Evolutionary conservation across 2,113 vertebrate genomes (phyloP).

Genomic region (Varanus salvator): DNA sequence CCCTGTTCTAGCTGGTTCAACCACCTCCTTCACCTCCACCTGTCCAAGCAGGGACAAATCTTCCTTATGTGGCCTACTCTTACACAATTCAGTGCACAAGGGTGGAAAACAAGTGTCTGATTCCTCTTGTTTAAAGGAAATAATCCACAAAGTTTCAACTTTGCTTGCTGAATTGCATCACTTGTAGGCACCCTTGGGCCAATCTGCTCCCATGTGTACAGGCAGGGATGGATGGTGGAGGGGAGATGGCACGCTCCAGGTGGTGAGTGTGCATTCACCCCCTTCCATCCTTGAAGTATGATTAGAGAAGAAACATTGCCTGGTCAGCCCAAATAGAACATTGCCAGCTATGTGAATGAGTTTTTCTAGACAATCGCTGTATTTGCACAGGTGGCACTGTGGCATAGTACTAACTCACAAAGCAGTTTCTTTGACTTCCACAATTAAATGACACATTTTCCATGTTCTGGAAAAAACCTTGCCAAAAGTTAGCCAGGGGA

Average conservation of each 20-base stretch:
- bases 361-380: too few species aligned
- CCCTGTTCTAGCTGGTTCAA: not conserved
- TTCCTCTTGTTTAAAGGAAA: not conserved
- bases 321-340: not conserved
- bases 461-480: too few species aligned
- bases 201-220: not conserved
- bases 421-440: too few species aligned
- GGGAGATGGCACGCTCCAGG: not conserved
- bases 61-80: not conserved
- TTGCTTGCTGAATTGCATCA: not conserved
- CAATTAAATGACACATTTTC: too few species aligned
- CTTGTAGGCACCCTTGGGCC: not conserved
- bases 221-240: not conserved
- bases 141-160: not conserved
- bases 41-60: not conserved
- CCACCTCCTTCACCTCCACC: not conserved
- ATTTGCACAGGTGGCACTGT: too few species aligned
- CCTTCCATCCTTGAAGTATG: not conserved
- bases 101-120: not conserved
- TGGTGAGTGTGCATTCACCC: not conserved
- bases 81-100: not conserved
- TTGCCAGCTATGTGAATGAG: too few species aligned
- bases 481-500: too few species aligned
- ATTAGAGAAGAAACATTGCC: not conserved
- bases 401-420: too few species aligned